phyloP scores from a whole-genome alignment of 2,797 vertebrate species.

The Halcyon leucocephala region DNA sequence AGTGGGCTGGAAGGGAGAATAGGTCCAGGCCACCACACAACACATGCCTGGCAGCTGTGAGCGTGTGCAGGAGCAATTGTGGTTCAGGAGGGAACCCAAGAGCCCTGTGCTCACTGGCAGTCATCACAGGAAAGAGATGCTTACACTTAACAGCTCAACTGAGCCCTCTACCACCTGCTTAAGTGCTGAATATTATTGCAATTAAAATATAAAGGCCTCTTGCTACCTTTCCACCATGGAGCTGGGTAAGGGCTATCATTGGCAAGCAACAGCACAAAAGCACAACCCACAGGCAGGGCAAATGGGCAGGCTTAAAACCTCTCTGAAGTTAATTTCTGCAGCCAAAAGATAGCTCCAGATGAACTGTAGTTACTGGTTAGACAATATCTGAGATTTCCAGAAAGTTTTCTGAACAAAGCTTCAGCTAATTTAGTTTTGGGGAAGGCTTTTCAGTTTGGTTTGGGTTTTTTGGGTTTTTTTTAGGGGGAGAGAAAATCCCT shows the following conservation, averaged over 20 bases:
- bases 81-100: neutral
- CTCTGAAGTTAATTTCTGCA: neutral
- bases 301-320: neutral
- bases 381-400: neutral
- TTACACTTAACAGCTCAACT: neutral
- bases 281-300: neutral
- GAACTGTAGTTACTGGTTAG: neutral
- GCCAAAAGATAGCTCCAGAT: neutral
- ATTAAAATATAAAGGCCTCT: neutral
- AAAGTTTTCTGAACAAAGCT: neutral
- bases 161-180: neutral
- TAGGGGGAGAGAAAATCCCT: neutral
- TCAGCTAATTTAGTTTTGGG: neutral
- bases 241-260: neutral
- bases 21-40: fast-evolving
- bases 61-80: fast-evolving
- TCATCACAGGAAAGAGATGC: neutral
- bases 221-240: neutral
- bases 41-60: neutral
- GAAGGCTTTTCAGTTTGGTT: neutral
- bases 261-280: neutral
- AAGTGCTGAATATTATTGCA: neutral
- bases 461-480: neutral
- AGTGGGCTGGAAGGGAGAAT: neutral
- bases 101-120: fast-evolving